Evolutionary conservation across 35 echinoderm and acorn worm genomes (phyloP).

Genomic region (Eucidaris tribuloides): DNA sequence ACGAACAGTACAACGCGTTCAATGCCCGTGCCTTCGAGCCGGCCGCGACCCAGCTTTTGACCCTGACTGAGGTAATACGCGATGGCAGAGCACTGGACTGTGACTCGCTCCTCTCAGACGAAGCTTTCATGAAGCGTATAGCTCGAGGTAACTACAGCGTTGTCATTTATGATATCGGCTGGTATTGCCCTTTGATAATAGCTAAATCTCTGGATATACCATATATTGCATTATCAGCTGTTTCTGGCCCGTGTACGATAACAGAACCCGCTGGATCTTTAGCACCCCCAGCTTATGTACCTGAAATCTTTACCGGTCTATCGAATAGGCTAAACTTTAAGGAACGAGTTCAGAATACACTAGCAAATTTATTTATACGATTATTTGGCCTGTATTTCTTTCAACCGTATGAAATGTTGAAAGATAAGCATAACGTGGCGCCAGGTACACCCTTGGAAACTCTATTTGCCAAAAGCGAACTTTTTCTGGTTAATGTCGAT

Average conservation of each 20-base stretch:
- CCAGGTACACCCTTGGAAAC: background rate
- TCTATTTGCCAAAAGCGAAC: slow-evolving; percentile 2
- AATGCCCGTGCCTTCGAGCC: slow-evolving; percentile 10
- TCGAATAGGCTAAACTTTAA: slow-evolving; percentile 2
- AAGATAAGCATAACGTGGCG: background rate
- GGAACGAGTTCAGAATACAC: background rate
- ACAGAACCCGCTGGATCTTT: background rate
- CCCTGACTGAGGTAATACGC: background rate
- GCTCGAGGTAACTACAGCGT: background rate
- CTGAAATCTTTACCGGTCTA: background rate
- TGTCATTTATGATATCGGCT: background rate
- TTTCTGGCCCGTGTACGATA: background rate
- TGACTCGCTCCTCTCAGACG: background rate
- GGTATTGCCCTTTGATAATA: background rate
- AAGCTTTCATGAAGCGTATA: background rate
- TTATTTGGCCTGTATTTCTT: background rate
- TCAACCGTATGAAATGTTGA: background rate
- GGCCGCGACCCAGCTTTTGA: background rate
- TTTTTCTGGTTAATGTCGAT: slow-evolving; percentile 1
- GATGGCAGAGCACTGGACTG: background rate
- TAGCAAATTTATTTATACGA: background rate
- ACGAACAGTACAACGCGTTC: background rate
- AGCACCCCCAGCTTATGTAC: slow-evolving; percentile 14
- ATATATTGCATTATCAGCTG: background rate
- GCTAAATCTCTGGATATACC: background rate